Evolutionary conservation across 1,140 invertebrate species (phyloP), one percentile per base, ranked within the genome.

Genomic region (Oncopeltus fasciatus): DNA sequence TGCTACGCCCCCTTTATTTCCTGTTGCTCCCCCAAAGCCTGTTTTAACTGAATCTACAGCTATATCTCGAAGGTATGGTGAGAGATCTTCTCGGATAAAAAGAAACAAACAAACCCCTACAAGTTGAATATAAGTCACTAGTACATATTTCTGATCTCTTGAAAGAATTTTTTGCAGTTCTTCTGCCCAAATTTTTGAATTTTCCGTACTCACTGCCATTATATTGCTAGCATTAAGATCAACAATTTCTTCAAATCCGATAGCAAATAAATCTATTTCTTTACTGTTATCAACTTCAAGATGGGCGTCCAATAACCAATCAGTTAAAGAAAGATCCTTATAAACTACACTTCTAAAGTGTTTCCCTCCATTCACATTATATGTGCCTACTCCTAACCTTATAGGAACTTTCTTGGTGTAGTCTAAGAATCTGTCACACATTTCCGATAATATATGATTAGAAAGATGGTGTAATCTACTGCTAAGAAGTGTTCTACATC

Each of bases 221-320:
- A 99, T 99, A 73, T 99, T 99, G 62, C 89, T 88, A 3, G 97
- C 96, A 81, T 96, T 99, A 51, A 99, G 77, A 78, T 99, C 96
- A 11, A 99, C 95, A 67, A 99, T 98, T 82, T 99, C 97, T 76
- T 99, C 90, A 77, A 99, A 98, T 20, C 96, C 97, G 71, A 99
- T 92, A 2, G 92, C 94, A 80, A 87, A 98, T 60, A 99, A 89
- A 75, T 98, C 95, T 31, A 87, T 82, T 44, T 85, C 84, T 49
- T 53, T 57, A 38, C 14, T 26, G 44, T 33, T 46, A 21, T 49
- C 57, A 28, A 24, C 27, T 44, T 26, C 28, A 49, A 28, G 31
- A 59, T 8, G 66, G 29, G 81, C 84, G 74, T 98, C 93, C 12
- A 98, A 76, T 8, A 99, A 75, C 96, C 95, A 99, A 75, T 98